Evolutionary conservation across 2,797 vertebrate genomes (phyloP).

Genomic region (Intellagama lesueurii): DNA sequence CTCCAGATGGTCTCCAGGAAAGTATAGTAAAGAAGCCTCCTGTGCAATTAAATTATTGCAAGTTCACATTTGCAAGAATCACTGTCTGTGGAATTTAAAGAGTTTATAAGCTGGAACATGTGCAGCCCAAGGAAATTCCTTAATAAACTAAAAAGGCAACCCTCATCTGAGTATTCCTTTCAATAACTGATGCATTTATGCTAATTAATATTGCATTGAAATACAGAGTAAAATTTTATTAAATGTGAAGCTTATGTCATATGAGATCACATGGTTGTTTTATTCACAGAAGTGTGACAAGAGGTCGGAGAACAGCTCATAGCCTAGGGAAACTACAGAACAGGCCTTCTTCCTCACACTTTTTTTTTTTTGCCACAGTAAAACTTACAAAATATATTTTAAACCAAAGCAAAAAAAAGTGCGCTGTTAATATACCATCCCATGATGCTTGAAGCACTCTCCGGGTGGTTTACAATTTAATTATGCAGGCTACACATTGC

Average conservation of each 20-base stretch:
- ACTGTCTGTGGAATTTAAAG: background rate
- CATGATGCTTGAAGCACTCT: too few relatives aligned
- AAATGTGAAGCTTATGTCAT: background rate
- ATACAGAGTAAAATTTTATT: background rate
- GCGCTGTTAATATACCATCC: background rate
- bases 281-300: background rate
- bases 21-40: background rate
- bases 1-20: background rate
- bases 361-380: background rate
- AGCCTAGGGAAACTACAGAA: conserved; percentile 16
- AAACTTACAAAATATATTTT: background rate
- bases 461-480: too few relatives aligned
- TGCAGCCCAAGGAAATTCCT: conserved; percentile 16
- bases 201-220: conserved; percentile 29
- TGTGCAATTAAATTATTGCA: conserved; percentile 1
- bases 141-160: background rate
- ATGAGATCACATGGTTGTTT: background rate
- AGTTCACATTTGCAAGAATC: conserved; percentile 24
- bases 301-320: conserved; percentile 1
- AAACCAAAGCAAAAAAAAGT: background rate
- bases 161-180: conserved; percentile 13
- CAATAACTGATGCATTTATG: background rate
- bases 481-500: too few relatives aligned
- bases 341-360: conserved; percentile 13
- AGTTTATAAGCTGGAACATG: conserved; percentile 4